A percentile compares a stretch with the other conserved stretches of the same genome.
These are phyloP conservation scores for Babylonia areolata DNA, from an alignment of 1,140 invertebrate genomes.

Conservation along the genomic window DNA sequence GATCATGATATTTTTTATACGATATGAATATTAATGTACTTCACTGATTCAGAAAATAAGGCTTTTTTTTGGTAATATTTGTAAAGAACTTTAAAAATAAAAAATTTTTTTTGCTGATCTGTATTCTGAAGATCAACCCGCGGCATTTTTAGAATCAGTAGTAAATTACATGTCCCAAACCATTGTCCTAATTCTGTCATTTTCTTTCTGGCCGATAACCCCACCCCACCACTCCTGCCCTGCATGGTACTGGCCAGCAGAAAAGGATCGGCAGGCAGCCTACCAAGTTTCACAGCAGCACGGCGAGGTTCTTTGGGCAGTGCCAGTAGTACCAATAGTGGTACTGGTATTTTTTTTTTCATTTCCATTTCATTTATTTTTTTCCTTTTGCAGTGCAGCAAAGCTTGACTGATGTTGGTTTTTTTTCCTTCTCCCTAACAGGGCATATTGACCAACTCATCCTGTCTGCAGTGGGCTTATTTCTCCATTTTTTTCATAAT, in stretches of 20 bases:
- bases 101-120: background rate
- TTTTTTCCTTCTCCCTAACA: background rate
- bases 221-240: background rate
- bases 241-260: background rate
- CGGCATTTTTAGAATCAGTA: no score
- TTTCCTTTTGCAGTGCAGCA: conserved; percentile 4
- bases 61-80: no score
- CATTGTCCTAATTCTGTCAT: background rate
- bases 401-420: background rate
- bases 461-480: background rate
- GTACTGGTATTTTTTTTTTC: conserved; percentile 11
- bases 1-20: no score
- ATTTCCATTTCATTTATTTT: background rate
- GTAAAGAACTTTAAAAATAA: no score
- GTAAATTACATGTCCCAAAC: background rate
- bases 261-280: conserved; percentile 23
- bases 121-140: no score
- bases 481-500: background rate
- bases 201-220: background rate
- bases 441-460: background rate
- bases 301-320: conserved; percentile 21
- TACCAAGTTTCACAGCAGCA: conserved; percentile 16
- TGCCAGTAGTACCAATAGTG: conserved; percentile 27
- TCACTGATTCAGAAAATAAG: no score
- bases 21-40: no score